These are phyloP conservation scores for Phocoena sinus DNA, from an alignment of 2,113 vertebrate genomes.

Conservation along the genomic window DNA sequence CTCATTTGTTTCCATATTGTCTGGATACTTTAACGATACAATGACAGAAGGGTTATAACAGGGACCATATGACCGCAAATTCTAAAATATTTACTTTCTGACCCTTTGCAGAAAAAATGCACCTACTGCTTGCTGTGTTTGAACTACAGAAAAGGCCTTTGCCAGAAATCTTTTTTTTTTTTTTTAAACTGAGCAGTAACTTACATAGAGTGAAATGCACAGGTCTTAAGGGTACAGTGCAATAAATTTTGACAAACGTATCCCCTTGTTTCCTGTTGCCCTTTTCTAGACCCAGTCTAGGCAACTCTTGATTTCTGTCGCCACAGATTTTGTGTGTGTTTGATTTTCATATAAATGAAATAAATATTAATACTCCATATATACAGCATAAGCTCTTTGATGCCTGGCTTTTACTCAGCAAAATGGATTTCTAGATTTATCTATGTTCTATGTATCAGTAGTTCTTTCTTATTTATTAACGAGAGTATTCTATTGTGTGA, in stretches of 20 bases:
- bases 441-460: not conserved
- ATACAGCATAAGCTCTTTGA: not conserved
- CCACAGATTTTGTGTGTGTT: not conserved
- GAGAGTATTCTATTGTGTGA: not conserved
- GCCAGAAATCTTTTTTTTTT: not conserved
- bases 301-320: not conserved
- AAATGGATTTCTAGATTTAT: not conserved
- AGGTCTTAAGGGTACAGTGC: not conserved
- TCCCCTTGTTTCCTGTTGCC: not conserved
- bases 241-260: not conserved
- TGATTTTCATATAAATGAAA: not conserved
- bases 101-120: constrained; percentile 2
- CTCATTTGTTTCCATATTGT: not conserved
- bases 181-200: not conserved
- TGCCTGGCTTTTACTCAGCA: not conserved
- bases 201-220: not conserved
- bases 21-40: not conserved
- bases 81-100: not conserved
- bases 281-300: not conserved
- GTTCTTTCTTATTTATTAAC: not conserved
- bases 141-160: not conserved
- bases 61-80: not conserved
- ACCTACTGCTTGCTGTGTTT: not conserved
- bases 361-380: not conserved
- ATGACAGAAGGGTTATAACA: not conserved